Percentiles rank a stretch among this genome's conserved stretches.
phyloP scores from a whole-genome alignment of 1,140 invertebrate species.

The Eubasilissa regina region DNA sequence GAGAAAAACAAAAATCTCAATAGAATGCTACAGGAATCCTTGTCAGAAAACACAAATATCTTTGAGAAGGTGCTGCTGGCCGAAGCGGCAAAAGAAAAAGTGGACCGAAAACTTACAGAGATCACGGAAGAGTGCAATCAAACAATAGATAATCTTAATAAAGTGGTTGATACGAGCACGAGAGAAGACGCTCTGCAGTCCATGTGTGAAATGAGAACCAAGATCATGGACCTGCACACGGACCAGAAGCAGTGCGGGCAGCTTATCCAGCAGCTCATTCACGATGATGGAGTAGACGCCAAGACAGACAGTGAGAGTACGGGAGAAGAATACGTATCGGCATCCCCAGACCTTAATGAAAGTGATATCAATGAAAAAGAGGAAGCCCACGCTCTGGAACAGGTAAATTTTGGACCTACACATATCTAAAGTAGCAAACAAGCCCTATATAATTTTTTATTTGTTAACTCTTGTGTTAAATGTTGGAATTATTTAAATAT shows the following conservation, averaged over 20 bases:
- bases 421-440: too few species aligned
- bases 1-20: constrained; percentile 76
- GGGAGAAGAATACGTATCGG: constrained; percentile 2
- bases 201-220: constrained; percentile 53
- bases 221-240: constrained; percentile 51
- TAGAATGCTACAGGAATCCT: constrained; percentile 73
- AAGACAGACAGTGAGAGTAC: constrained; percentile 21
- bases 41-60: constrained; percentile 75
- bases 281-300: constrained; percentile 62
- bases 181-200: constrained; percentile 73
- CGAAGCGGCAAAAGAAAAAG: constrained; percentile 77
- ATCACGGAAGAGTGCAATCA: constrained; percentile 76
- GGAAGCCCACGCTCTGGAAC: constrained; percentile 77
- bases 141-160: constrained; percentile 71
- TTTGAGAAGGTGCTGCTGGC: constrained; percentile 77
- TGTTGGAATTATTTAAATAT: too few species aligned
- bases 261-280: constrained; percentile 50
- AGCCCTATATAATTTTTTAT: too few species aligned
- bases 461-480: too few species aligned
- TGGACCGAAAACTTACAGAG: constrained; percentile 77
- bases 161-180: constrained; percentile 64
- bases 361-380: constrained; percentile 75
- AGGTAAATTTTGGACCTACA: constrained; percentile 67
- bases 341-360: constrained; percentile 63
- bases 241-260: constrained; percentile 53